These are phyloP conservation scores for Rhynchotus rufescens DNA, from an alignment of 2,797 vertebrate species.

Conservation along the genomic window DNA sequence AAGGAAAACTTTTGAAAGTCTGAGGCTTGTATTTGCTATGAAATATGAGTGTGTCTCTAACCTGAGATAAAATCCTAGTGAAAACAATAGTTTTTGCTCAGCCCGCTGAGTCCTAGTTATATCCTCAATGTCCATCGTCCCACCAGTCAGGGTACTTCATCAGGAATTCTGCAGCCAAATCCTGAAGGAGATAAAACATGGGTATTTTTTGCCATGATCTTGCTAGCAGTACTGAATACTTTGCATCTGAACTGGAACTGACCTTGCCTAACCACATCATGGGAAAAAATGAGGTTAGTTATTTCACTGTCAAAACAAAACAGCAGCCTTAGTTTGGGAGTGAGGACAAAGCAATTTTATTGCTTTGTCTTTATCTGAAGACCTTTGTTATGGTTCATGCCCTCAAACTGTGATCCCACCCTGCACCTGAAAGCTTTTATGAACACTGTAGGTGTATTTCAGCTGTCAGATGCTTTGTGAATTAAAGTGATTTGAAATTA, in stretches of 20 bases:
- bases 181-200: background rate
- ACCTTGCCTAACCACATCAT: background rate
- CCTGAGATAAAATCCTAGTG: background rate
- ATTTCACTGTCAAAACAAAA: slow-evolving; percentile 36
- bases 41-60: background rate
- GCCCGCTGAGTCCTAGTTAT: background rate
- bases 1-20: background rate
- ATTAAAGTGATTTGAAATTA: background rate
- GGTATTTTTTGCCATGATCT: background rate
- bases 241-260: background rate
- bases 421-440: background rate
- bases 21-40: background rate
- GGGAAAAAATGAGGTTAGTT: slow-evolving; percentile 29
- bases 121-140: background rate
- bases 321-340: background rate
- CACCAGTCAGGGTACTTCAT: background rate
- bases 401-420: background rate
- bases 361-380: background rate
- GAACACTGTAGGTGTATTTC: background rate
- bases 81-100: background rate
- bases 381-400: background rate
- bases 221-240: background rate
- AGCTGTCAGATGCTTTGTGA: background rate
- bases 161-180: background rate
- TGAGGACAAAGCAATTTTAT: background rate